Evolutionary conservation across 2,113 vertebrate species (phyloP), one percentile per base, ranked within the genome.

Genomic region (Camelus bactrianus): DNA sequence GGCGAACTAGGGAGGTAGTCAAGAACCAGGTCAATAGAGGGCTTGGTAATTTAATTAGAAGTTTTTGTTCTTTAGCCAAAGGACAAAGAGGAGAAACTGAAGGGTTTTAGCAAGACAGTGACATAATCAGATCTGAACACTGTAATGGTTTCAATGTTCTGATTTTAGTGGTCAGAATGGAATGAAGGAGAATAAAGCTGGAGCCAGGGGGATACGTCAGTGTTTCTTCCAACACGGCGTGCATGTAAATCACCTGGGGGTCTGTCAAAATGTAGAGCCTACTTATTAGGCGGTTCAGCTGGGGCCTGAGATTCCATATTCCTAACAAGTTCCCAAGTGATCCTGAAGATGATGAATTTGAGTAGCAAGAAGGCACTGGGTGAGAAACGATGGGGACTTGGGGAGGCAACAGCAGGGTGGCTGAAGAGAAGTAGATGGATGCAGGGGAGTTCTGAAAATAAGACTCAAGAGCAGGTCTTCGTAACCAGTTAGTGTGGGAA

Each of bases 61-160:
- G 52, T 10, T 35, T 84, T 58, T 56, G 5, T 72, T 73, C 24
- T 77, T 80, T 24, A 91, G 35, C 11, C 42, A 62, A 93, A 96
- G 54, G 42, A 60, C 11, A 62, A 91, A 13, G 12, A 76, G 56
- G 84, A 93, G 60, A 93, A 73, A 75, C 38, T 54, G 20, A 65
- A 91, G 19, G 28, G 12, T 65, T 89, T 95, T 65, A 90, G 77
- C 48, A 88, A 92, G 64, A 77, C 6, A 75, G 54, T 81, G 65
- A 75, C 52, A 84, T n/a, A 52, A 93, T 69, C 38, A 58, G 48
- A 80, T 91, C 69, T 94, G 62, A 85, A 81, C 84, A 94, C 24
- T 73, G 30, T 80, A 94, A 90, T 75, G 76, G 90, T 65, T 42
- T 42, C 38, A 42, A 42, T 62, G 7, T 22, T 91, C 19, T 89